These are phyloP conservation scores for Mormyrops attenuatus DNA, from an alignment of 2,797 vertebrate genomes.

Conservation along the genomic window DNA sequence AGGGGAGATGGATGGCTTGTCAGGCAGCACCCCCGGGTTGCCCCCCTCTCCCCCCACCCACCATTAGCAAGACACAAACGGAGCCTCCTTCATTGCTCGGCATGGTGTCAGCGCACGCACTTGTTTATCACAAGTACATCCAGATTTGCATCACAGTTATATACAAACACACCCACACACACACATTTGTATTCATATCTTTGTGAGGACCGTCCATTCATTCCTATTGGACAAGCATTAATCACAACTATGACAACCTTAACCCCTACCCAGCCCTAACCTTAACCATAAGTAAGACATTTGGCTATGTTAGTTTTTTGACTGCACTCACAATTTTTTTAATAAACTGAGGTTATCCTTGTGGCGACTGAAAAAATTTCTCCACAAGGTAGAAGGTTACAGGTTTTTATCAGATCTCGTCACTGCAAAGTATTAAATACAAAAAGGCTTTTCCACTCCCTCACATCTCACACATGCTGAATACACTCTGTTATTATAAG, in stretches of 20 bases:
- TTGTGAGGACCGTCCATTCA: not conserved
- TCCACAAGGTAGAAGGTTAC: not conserved
- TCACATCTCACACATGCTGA: slow-evolving; percentile 28
- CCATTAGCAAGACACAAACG: not conserved
- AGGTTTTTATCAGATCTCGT: not conserved
- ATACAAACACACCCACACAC: not conserved
- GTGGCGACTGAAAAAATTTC: not conserved
- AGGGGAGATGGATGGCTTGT: not conserved
- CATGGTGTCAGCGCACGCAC: not conserved
- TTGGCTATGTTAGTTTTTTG: not conserved
- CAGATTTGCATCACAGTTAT: not conserved
- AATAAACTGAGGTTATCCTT: not conserved
- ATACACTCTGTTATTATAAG: not conserved
- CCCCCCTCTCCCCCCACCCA: not conserved
- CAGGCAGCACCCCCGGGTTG: not conserved
- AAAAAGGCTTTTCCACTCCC: not conserved
- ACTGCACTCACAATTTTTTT: not conserved
- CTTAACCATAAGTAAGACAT: not conserved
- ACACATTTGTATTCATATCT: not conserved
- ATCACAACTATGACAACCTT: not conserved
- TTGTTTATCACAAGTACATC: slow-evolving; percentile 29
- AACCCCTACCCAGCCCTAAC: not conserved
- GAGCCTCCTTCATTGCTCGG: not conserved
- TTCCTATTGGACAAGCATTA: not conserved
- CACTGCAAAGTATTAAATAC: not conserved